Base-by-base conservation (phyloP, 1,140 invertebrate genomes). In the Eubasilissa regina region DNA sequence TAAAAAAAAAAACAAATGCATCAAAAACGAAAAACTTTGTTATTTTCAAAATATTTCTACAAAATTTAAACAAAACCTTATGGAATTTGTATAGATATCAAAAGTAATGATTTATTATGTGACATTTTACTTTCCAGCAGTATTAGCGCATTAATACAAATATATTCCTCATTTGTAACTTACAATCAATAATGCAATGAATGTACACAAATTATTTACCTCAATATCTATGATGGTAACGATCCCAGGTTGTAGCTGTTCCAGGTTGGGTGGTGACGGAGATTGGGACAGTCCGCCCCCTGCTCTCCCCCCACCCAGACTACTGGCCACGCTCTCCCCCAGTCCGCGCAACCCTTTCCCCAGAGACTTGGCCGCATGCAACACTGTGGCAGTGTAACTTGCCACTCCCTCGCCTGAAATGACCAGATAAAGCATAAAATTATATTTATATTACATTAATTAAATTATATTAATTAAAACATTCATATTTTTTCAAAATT, bases 331-430 rank as follows among this genome's bases (percentile, higher is more conserved):
- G 43, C 95, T 96, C 87, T 98, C 98, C n/a, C 97, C 95, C 77
- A 99, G 90, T 66, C 97, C 97, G 3, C 94, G 91, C 13, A 97
- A 85, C 8, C 95, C 95, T 86, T 95, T 95, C 35, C 95, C 95
- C 9, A 97, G 87, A 15, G 94, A 97, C 89, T 99, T 99, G 19
- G 97, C 97, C 19, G 97, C 97, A 88, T 97, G 97, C 13, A 99
- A 91, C 60, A 99, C 95, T 0, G 97, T 97, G 0, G 97, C 97
- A 68, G 97, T 98, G 85, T 99, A 99, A 83, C 97, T 98, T 84
- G 96, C 94, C 10, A 95, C 89, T n/a, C 91, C 91, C 84, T 92
- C 91, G 47, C 89, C 88, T 89, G 72, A 47, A 79, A 45, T 35
- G 25, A 35, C 6, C 1, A 35, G 6, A 35, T 6, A 35, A 35